Evolutionary conservation across 2,797 vertebrate species (phyloP), one percentile per base, ranked within the genome.

Genomic region (Xyrichtys novacula): DNA sequence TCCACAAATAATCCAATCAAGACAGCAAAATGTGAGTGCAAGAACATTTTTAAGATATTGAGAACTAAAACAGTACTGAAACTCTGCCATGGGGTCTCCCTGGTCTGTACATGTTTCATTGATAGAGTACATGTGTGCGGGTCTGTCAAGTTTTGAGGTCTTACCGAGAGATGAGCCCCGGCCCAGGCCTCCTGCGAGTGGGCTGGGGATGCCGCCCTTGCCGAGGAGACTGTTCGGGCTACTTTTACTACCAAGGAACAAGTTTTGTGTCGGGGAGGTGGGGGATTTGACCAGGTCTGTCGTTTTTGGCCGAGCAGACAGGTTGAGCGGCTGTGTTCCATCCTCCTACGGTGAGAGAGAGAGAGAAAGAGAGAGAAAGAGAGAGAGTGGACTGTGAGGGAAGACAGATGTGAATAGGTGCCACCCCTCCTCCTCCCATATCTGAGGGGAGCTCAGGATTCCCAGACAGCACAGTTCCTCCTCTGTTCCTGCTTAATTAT

Each of bases 261-360:
- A 88, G 91, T 90, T 96, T 86, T 96, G 96, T 32, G 96, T 95
- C 16, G 97, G 97, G 69, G 97, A 97, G 19, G 95, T 94, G 0
- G 96, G 96, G 74, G 96, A 96, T 91, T 95, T 97, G 65, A 96
- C 88, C 69, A 96, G 90, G 71, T 98, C 97, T 11, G 94, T 93
- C 47, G 95, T 97, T 94, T 98, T 98, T 82, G 96, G 96, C 89
- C 97, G 88, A 76, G 97, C 95, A 66, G 97, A 98, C 81, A 98
- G 94, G 91, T 98, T 98, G 92, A 98, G 94, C 11, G 97, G 97
- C 94, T 98, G 97, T 52, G 96, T 95, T 85, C 95, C 95, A 92
- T 98, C 97, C 90, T 98, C 97, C 97, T 98, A 78, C 3, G 44
- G 79, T 54, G 81, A 82, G 61, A 73, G 64, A 83, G 87, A 85